phyloP scores from a whole-genome alignment of 1,140 invertebrate species.

The Tetranychus urticae region DNA sequence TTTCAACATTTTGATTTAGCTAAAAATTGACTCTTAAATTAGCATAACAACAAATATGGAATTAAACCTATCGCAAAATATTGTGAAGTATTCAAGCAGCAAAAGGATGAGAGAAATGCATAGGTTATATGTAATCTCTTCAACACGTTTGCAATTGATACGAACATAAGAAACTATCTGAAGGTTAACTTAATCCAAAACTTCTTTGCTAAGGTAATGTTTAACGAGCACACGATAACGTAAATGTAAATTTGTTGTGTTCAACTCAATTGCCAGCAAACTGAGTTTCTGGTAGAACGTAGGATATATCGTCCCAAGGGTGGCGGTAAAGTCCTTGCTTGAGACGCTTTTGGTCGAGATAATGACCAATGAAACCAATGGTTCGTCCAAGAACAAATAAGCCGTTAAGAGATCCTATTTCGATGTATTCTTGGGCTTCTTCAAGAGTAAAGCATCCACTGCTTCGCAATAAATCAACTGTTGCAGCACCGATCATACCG shows the following conservation, averaged over 20 bases:
- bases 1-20: too few species aligned
- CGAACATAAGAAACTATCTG: too few species aligned
- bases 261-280: slow-evolving; percentile 13
- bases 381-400: slow-evolving; percentile 91
- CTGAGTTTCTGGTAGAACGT: slow-evolving; percentile 1
- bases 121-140: too few species aligned
- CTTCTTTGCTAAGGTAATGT: too few species aligned
- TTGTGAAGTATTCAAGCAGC: too few species aligned
- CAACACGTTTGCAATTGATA: too few species aligned
- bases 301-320: slow-evolving; percentile 86
- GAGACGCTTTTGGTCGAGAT: slow-evolving; percentile 90
- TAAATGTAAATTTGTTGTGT: not conserved
- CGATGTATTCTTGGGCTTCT: slow-evolving; percentile 91
- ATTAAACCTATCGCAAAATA: too few species aligned
- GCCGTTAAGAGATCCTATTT: slow-evolving; percentile 93
- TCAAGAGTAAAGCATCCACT: slow-evolving; percentile 80
- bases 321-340: slow-evolving; percentile 97
- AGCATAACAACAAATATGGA: too few species aligned
- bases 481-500: slow-evolving; percentile 86
- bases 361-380: slow-evolving; percentile 98
- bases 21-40: too few species aligned
- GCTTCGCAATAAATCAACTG: slow-evolving; percentile 84
- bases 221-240: too few species aligned
- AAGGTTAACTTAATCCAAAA: too few species aligned
- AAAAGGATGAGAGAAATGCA: too few species aligned